Percentiles rank a stretch among this genome's conserved stretches.
phyloP scores from a whole-genome alignment of 2,113 vertebrate genomes.

The Agapornis roseicollis region DNA sequence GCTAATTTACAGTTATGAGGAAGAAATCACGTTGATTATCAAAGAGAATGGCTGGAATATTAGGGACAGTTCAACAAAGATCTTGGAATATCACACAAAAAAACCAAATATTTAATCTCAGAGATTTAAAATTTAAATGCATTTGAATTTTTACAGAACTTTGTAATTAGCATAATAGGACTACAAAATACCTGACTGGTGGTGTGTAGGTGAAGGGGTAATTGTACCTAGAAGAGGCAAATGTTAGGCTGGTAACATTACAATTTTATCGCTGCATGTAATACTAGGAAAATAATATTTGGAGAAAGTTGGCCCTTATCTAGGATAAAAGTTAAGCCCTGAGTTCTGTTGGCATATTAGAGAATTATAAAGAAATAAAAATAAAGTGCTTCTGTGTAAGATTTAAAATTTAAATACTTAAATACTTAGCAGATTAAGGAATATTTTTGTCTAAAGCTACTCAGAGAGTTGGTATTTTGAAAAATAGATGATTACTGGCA shows the following conservation, averaged over 20 bases:
- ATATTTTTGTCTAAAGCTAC: not conserved
- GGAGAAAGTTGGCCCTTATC: not conserved
- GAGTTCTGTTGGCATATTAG: not conserved
- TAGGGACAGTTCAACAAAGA: not conserved
- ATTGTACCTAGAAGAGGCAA: not conserved
- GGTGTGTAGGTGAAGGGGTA: too few species aligned
- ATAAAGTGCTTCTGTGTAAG: not conserved
- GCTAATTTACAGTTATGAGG: not conserved
- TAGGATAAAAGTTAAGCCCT: not conserved
- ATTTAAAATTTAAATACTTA: not conserved
- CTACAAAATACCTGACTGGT: not conserved
- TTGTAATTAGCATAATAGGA: not conserved
- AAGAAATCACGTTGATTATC: not conserved
- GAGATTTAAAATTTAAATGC: not conserved
- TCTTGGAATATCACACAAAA: not conserved
- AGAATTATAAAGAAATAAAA: not conserved
- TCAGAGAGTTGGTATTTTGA: not conserved
- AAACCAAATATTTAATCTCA: not conserved
- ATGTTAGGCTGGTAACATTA: not conserved
- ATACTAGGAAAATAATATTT: not conserved
- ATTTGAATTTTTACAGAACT: not conserved
- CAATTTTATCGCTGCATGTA: not conserved
- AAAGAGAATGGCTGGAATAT: not conserved
- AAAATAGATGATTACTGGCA: not conserved
- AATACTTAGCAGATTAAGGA: not conserved